A percentile compares a stretch with the other conserved stretches of the same genome.
These are phyloP conservation scores for Phyllopteryx taeniolatus DNA, from an alignment of 2,113 vertebrate species.

Conservation along the genomic window DNA sequence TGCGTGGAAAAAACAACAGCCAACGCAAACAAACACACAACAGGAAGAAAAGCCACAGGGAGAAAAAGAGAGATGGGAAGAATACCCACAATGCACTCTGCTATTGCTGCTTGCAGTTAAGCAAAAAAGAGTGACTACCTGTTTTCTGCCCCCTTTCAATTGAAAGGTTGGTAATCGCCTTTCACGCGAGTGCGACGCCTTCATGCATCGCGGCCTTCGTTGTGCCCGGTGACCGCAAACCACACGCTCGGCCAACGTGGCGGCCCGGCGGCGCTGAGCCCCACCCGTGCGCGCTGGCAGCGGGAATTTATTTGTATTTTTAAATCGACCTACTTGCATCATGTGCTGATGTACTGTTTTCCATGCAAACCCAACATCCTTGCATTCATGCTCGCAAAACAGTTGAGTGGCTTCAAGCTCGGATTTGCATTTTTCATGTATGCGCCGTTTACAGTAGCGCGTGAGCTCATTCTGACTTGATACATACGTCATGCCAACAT, in stretches of 20 bases:
- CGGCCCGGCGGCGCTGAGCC: not conserved
- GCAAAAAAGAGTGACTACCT: constrained; percentile 38
- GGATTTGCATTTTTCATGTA: not conserved
- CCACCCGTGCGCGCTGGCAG: not conserved
- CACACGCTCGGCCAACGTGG: not conserved
- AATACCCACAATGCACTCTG: constrained; percentile 40
- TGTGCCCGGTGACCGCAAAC: constrained; percentile 10
- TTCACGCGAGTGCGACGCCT: not conserved
- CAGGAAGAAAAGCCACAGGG: constrained; percentile 38
- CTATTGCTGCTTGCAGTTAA: constrained; percentile 41
- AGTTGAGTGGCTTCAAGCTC: not conserved
- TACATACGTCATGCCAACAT: not conserved
- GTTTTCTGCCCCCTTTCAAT: constrained; percentile 9
- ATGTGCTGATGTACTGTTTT: not conserved
- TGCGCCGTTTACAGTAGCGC: not conserved
- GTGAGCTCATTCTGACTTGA: not conserved
- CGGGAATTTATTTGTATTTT: too few relatives aligned
- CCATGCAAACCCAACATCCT: not conserved
- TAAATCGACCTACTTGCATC: not conserved
- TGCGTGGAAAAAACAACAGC: constrained; percentile 37
- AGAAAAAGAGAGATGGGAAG: not conserved
- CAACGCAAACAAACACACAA: constrained; percentile 37
- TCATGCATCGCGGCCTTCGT: constrained; percentile 22
- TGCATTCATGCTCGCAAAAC: not conserved
- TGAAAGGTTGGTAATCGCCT: constrained; percentile 27